phyloP scores from a whole-genome alignment of 1,140 invertebrate genomes.

The Zaprionus kolodkinae region DNA sequence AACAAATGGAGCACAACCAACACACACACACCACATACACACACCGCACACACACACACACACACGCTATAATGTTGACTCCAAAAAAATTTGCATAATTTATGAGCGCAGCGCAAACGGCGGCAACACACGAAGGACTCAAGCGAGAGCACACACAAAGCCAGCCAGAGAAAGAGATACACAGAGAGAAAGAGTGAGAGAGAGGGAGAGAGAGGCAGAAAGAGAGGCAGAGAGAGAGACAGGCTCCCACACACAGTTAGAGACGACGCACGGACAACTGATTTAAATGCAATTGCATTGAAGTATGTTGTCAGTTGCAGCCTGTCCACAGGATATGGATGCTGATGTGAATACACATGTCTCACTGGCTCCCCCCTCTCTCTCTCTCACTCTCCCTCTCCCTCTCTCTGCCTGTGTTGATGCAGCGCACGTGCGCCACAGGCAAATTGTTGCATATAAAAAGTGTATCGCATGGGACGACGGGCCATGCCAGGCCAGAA shows the following conservation, averaged over 20 bases:
- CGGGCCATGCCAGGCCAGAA: too few species aligned
- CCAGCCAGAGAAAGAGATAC: conserved; percentile 14
- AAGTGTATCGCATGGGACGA: conserved; percentile 18
- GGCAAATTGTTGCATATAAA: conserved; percentile 49
- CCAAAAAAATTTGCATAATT: conserved; percentile 81
- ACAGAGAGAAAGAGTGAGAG: background rate
- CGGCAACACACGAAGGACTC: conserved; percentile 61
- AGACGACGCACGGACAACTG: conserved; percentile 56
- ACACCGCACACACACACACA: conserved; percentile 5
- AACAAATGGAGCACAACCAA: conserved; percentile 75
- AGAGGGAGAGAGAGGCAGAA: background rate
- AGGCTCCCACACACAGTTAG: background rate
- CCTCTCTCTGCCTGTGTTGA: background rate
- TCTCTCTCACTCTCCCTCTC: background rate
- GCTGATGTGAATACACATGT: background rate
- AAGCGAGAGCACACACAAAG: conserved; percentile 31
- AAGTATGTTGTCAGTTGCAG: conserved; percentile 59
- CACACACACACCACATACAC: conserved; percentile 38
- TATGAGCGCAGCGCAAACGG: conserved; percentile 66
- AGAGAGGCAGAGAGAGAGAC: background rate
- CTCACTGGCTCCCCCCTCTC: too few species aligned
- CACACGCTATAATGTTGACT: conserved; percentile 43
- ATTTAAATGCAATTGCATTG: conserved; percentile 78
- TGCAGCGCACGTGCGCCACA: conserved; percentile 38
- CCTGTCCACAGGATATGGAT: conserved; percentile 17